These are phyloP conservation scores for Podabrus alpinus DNA, from an alignment of 2,888 invertebrate species.

Conservation along the genomic window DNA sequence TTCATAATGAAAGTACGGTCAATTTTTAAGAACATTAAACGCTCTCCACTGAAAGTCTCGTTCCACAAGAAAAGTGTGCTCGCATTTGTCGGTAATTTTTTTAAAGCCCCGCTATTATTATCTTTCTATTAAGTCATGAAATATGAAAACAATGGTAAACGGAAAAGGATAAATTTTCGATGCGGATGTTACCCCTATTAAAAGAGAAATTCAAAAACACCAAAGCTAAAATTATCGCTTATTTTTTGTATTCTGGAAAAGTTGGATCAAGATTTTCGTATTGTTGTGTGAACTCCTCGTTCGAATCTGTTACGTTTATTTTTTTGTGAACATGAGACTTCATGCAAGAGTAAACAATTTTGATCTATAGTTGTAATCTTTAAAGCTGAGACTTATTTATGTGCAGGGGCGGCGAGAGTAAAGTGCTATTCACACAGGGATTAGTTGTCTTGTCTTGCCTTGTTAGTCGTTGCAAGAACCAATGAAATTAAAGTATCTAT, in stretches of 20 bases:
- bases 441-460: too few relatives aligned
- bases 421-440: too few relatives aligned
- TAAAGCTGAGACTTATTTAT: too few relatives aligned
- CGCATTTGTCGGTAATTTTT: not conserved
- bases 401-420: too few relatives aligned
- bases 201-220: not conserved
- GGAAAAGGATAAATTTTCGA: not conserved
- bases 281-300: not conserved
- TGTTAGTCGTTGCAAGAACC: too few relatives aligned
- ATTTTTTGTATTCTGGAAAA: too few relatives aligned
- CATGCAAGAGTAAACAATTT: too few relatives aligned
- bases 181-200: not conserved
- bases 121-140: not conserved
- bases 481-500: too few relatives aligned
- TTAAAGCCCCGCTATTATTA: not conserved
- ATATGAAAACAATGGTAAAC: not conserved
- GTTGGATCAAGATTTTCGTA: not conserved
- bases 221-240: not conserved
- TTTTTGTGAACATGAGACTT: too few relatives aligned
- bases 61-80: not conserved
- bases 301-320: too few relatives aligned
- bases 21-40: not conserved
- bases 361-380: too few relatives aligned
- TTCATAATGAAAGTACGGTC: constrained; percentile 6
- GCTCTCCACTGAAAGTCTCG: not conserved